Evolutionary conservation across 30 jellyfish, hydroid and myxozoan species (phyloP), one percentile per base, ranked within the genome.

Genomic region (Calvadosia cruxmelitensis): DNA sequence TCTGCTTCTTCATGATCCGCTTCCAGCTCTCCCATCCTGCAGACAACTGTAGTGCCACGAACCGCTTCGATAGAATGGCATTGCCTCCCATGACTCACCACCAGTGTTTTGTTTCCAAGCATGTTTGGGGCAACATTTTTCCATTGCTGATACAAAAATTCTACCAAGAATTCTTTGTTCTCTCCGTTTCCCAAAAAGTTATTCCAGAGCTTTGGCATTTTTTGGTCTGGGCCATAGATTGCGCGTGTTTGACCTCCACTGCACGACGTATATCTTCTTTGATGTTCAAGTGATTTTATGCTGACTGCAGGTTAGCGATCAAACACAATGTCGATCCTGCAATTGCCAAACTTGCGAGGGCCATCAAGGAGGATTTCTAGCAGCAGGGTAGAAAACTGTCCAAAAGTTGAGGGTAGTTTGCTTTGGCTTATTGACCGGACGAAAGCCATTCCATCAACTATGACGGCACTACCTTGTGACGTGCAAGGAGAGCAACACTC

Each of bases 281-380:
- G 23, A 52, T 80, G 31, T 33, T 77, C 81, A 24, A 53, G 75
- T 50, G 35, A 52, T 36, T 77, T 77, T 50, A 69, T 77, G 67
- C 89, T 52, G 49, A 67, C 33, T 50, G 68, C 53, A 23, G 89
- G 89, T 29, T 77, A 77, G 28, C 89, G 25, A 49, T 77, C 89
- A 33, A 68, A 1, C 23, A 77, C 81, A 68, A 77, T 67, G 57
- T 77, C 89, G 2, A 77, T 68, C 53, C 76, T 31, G 27, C 42
- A 1, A 28, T 69, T 50, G 27, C 31, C 36, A 16, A 23, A 20
- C 10, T 28, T n/a, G 7, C 25, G 20, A 23, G 81, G 80, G n/a
- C 23, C 3, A 3, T 53, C 62, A 27, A 69, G 12, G 27, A 77
- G 53, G 68, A 7, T 52, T 33, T 67, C 29, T 33, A 77, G 30